Evolutionary conservation across 2,797 vertebrate genomes (phyloP).

Genomic region (Eremophila alpestris): DNA sequence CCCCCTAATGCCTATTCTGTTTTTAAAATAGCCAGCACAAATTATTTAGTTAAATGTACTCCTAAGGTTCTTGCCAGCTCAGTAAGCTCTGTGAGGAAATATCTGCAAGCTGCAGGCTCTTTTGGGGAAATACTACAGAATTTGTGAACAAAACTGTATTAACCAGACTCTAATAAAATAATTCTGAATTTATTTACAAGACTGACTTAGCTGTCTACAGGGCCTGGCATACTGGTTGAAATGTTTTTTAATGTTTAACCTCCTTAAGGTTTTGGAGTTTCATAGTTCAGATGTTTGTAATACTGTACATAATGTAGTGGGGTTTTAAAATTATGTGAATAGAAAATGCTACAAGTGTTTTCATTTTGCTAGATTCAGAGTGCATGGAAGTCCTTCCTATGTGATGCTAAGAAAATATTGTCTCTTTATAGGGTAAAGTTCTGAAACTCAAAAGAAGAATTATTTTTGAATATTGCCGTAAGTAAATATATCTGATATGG

Average conservation of each 20-base stretch:
- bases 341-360: not conserved
- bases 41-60: not conserved
- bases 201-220: not conserved
- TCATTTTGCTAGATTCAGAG: not conserved
- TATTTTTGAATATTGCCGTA: constrained; percentile 78
- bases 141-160: not conserved
- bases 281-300: not conserved
- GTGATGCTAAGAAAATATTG: not conserved
- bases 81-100: not conserved
- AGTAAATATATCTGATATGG: constrained; percentile 59
- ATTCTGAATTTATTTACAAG: not conserved
- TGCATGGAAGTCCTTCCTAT: not conserved
- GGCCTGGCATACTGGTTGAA: not conserved
- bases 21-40: not conserved
- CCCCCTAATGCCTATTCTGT: not conserved
- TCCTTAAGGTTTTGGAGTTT: not conserved
- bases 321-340: not conserved
- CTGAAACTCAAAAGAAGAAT: constrained; percentile 77
- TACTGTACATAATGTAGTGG: not conserved
- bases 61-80: not conserved
- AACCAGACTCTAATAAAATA: not conserved
- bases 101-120: not conserved
- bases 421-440: constrained; percentile 72
- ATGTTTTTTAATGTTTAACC: not conserved
- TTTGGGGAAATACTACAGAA: not conserved